Conservation (phyloP, 2,797 vertebrate species). For the Myotis planiceps region DNA sequence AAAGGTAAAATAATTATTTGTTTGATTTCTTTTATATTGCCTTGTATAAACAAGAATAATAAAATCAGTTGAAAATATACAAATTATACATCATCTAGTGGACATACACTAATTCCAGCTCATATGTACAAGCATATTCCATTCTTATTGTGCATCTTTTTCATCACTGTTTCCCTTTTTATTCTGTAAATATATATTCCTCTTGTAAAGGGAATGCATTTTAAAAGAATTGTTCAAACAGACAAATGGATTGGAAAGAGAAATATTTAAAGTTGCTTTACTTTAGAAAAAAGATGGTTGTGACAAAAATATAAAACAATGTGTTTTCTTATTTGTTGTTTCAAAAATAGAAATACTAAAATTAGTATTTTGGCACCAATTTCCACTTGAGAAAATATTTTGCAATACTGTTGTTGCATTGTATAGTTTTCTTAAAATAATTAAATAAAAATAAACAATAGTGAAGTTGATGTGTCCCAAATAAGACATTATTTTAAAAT, state of each 20-base stretch:
- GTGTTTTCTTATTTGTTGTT: slow-evolving; percentile 53
- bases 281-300: slow-evolving; percentile 50
- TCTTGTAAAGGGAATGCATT: slow-evolving; percentile 13
- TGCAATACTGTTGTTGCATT: slow-evolving; percentile 67
- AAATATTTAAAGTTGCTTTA: slow-evolving; percentile 56
- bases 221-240: slow-evolving; percentile 48
- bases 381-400: slow-evolving; percentile 61
- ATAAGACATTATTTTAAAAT: slow-evolving; percentile 83
- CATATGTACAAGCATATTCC: background rate
- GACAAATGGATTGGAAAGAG: background rate
- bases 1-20: slow-evolving; percentile 18
- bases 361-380: slow-evolving; percentile 33
- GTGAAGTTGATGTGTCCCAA: slow-evolving; percentile 77
- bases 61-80: background rate
- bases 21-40: background rate
- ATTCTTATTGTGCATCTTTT: background rate
- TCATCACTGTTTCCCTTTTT: background rate
- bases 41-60: background rate
- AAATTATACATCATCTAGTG: background rate
- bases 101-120: background rate
- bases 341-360: slow-evolving; percentile 61
- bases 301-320: slow-evolving; percentile 42
- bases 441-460: slow-evolving; percentile 82
- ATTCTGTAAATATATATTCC: background rate
- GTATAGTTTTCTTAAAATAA: slow-evolving; percentile 51